These are phyloP conservation scores for Gephyroberyx darwinii DNA, from an alignment of 2,797 vertebrate species.

Conservation along the genomic window DNA sequence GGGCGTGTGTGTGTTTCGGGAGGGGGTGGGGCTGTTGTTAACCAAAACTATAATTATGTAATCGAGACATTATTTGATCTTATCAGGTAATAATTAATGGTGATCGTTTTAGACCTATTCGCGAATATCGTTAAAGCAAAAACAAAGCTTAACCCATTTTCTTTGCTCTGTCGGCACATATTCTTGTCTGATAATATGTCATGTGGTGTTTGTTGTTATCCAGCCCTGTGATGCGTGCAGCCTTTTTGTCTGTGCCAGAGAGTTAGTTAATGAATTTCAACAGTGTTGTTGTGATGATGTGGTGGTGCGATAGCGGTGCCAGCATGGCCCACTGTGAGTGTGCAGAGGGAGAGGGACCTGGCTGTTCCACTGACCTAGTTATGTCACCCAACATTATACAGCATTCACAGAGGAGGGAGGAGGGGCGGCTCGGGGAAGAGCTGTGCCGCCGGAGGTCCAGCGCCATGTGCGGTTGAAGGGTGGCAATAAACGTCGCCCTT, in stretches of 20 bases:
- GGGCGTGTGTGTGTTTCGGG: slow-evolving; percentile 27
- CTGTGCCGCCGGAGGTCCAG: slow-evolving; percentile 53
- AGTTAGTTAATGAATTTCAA: neutral
- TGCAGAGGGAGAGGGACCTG: slow-evolving; percentile 62
- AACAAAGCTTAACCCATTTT: neutral
- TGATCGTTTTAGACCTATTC: neutral
- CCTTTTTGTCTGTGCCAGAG: neutral
- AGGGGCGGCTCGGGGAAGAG: slow-evolving; percentile 52
- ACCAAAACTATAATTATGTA: slow-evolving; percentile 76
- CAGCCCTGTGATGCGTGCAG: neutral
- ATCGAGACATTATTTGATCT: slow-evolving; percentile 54
- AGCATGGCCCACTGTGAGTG: slow-evolving; percentile 80
- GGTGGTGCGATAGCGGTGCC: slow-evolving; percentile 66
- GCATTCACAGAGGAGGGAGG: slow-evolving; percentile 69
- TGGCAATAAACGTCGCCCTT: slow-evolving; percentile 25
- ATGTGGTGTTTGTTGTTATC: neutral
- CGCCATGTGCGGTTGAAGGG: slow-evolving; percentile 57
- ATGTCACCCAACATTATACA: slow-evolving; percentile 83
- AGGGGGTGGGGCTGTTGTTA: slow-evolving; percentile 50
- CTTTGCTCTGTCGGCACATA: neutral
- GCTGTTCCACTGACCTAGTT: slow-evolving; percentile 88
- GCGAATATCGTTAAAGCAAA: neutral
- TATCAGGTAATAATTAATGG: neutral
- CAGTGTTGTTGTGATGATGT: slow-evolving; percentile 49
- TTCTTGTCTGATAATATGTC: neutral